A percentile compares a stretch with the other conserved stretches of the same genome.
phyloP scores from a whole-genome alignment of 2,113 vertebrate species.

The Gavialis gangeticus region DNA sequence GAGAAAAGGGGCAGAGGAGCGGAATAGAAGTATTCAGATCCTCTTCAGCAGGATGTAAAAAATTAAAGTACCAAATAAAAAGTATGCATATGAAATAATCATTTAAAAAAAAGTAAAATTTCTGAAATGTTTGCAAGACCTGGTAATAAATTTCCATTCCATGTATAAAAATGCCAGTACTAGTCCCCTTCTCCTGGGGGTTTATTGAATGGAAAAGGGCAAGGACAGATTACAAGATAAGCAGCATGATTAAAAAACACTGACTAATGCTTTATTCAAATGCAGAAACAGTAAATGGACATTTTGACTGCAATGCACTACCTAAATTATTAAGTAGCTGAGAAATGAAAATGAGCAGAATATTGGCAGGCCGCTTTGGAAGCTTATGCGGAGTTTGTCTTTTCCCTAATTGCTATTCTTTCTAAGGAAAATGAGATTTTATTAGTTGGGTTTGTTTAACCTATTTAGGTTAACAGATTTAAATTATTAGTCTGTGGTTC shows the following conservation, averaged over 20 bases:
- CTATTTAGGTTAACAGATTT: slow-evolving; percentile 11
- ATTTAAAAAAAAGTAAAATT: not conserved
- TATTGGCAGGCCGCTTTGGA: slow-evolving; percentile 50
- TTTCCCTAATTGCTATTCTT: slow-evolving; percentile 58
- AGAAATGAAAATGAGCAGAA: slow-evolving; percentile 49
- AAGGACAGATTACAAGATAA: slow-evolving; percentile 15
- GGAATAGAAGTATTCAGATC: slow-evolving; percentile 2
- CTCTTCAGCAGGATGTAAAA: not conserved
- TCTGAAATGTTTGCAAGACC: not conserved
- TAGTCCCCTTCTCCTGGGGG: not conserved
- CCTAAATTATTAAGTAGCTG: slow-evolving; percentile 70
- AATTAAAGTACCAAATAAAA: not conserved
- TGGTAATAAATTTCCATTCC: not conserved
- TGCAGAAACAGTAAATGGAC: slow-evolving; percentile 48
- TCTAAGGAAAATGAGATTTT: slow-evolving; percentile 25
- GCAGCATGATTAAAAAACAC: slow-evolving; percentile 27
- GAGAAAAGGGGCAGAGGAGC: not conserved
- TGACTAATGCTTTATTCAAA: slow-evolving; percentile 47
- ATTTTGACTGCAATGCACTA: slow-evolving; percentile 26
- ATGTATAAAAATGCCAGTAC: not conserved
- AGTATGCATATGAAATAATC: not conserved
- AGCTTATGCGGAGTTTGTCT: slow-evolving; percentile 36
- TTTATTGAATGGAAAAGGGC: not conserved
- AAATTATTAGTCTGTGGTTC: slow-evolving; percentile 22
- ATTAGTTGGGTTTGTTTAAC: slow-evolving; percentile 18